phyloP scores from a whole-genome alignment of 2,113 vertebrate species.

The Ptilonorhynchus violaceus region DNA sequence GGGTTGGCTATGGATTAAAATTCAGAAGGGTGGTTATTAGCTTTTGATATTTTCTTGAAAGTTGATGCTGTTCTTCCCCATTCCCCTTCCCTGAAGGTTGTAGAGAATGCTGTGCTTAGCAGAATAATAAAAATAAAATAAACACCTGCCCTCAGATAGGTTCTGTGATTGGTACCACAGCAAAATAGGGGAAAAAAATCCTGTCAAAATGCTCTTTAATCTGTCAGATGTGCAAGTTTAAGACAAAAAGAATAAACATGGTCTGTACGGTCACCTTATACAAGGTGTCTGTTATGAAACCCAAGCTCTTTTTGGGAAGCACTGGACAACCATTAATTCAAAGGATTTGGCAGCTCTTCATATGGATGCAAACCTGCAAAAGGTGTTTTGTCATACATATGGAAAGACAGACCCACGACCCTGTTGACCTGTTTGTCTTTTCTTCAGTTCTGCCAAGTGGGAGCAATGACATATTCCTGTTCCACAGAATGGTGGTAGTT shows the following conservation, averaged over 20 bases:
- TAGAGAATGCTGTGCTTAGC: slow-evolving; percentile 85
- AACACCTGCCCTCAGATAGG: slow-evolving; percentile 73
- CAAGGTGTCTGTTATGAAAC: background rate
- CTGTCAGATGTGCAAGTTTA: background rate
- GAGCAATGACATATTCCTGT: background rate
- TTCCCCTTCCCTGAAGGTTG: slow-evolving; percentile 79
- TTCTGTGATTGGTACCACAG: slow-evolving; percentile 74
- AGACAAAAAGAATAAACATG: background rate
- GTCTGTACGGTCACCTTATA: background rate
- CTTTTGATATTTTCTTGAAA: slow-evolving; percentile 69
- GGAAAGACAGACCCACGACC: background rate
- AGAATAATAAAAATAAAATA: slow-evolving; percentile 79
- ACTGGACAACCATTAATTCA: background rate
- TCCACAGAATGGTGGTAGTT: fast-evolving
- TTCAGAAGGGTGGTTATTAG: slow-evolving; percentile 71
- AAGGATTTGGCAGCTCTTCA: background rate
- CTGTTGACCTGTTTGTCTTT: background rate
- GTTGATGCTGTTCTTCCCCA: slow-evolving; percentile 62
- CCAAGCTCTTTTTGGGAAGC: background rate
- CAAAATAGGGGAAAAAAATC: background rate
- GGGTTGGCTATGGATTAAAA: slow-evolving; percentile 25
- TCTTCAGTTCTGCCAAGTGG: background rate
- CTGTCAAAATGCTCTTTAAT: background rate
- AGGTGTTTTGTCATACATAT: fast-evolving
- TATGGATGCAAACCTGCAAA: background rate